Base-by-base conservation (phyloP, 2,888 invertebrate genomes). In the Drosophila ustulata region DNA sequence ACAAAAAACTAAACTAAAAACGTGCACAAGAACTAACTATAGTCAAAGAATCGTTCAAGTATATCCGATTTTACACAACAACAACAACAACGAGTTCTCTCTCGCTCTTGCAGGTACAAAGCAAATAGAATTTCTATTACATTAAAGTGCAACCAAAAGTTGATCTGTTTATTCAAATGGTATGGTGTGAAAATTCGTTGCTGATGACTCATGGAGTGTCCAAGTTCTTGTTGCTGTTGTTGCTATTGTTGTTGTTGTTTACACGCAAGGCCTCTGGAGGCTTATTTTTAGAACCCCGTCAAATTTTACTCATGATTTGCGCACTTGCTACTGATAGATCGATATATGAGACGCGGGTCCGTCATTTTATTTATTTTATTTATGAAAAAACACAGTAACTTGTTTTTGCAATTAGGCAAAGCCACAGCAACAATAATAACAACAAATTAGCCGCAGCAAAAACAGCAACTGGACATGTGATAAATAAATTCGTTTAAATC, bases 211-310 rank as follows among this genome's bases (percentile, higher is more conserved):
- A 79, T 71, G 6, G 9, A 45, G 4, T 41, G 66, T 57, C 41
- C 45, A 26, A 52, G 34, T 49, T 52, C 11, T 50, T 62, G 45
- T 43, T 46, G 66, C 25, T 65, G 23, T 41, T 65, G 32, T 41
- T 52, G 59, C 8, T 53, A 47, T 28, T 55, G 45, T 23, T 47
- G 65, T 23, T 65, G 41, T 6, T 52, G 26, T 11, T 61, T 56
- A 55, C 74, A 76, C 63, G 65, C 73, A 64, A 55, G 37, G 74
- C 56, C 69, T 46, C 57, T 59, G 66, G 74, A 69, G 71, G 62
- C 69, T 66, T 85, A 82, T 82, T 87, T 82, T 74, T 88, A 82
- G 86, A 71, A 50, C 37, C 39, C 37, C 66, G 11, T 45, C 57
- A 43, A 61, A 51, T 30, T 39, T 39, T 41, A 32, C 45, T 55